phyloP scores from a whole-genome alignment of 2,113 vertebrate genomes.

The Meriones unguiculatus region DNA sequence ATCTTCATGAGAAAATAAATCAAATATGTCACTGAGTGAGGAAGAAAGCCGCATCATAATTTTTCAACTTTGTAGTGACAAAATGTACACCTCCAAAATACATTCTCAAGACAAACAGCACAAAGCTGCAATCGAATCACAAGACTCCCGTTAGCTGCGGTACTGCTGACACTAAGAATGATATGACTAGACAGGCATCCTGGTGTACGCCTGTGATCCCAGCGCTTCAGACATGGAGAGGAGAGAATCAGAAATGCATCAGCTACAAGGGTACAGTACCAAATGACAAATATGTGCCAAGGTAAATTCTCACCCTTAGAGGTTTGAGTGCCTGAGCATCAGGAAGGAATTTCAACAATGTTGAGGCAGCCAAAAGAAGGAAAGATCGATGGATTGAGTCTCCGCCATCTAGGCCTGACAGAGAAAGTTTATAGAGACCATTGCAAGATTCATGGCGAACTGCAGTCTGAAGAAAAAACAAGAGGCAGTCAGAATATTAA shows the following conservation, averaged over 20 bases:
- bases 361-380: constrained; percentile 96
- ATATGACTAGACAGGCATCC: background rate
- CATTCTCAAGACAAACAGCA: background rate
- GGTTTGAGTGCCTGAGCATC: constrained; percentile 98
- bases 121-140: background rate
- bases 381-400: constrained; percentile 99
- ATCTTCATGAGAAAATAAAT: background rate
- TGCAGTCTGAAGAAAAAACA: constrained; percentile 90
- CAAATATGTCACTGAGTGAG: background rate
- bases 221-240: no score
- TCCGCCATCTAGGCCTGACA: constrained; percentile 97
- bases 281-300: background rate
- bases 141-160: background rate
- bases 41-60: background rate
- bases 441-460: constrained; percentile 98
- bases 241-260: no score
- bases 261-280: background rate
- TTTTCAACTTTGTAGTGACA: background rate
- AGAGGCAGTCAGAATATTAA: background rate
- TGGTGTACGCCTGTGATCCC: no score
- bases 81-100: constrained; percentile 8
- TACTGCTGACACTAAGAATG: background rate
- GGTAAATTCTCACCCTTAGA: constrained; percentile 88
- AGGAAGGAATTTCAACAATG: constrained; percentile 97
- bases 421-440: constrained; percentile 97